Evolutionary conservation across 2,797 vertebrate species (phyloP), one percentile per base, ranked within the genome.

Genomic region (Steatocranus sp.): DNA sequence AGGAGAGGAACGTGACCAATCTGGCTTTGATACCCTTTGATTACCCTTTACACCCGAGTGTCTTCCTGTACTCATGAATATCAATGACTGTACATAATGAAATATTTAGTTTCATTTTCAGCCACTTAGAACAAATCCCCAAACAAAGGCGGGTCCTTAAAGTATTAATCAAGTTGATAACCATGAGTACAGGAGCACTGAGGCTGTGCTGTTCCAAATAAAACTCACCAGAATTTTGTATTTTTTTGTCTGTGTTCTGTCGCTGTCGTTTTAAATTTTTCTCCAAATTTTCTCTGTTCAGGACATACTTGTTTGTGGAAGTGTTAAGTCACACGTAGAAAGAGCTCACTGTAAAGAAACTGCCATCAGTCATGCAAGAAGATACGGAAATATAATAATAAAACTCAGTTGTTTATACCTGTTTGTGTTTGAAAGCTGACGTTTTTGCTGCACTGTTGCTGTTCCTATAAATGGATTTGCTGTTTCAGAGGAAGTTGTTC

Each of bases 61-160:
- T 75, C 86, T 89, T 86, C 91, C 92, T 93, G 94, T 94, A 86
- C 79, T 94, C 90, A 84, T 92, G 92, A 88, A 81, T 92, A 94
- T 92, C 91, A 88, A 86, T 89, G 83, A 91, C 87, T 95, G 95
- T 95, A 96, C 90, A 95, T 95, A 95, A 94, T 91, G 91, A 95
- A 93, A 92, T 89, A 93, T 92, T 93, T 91, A 89, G 88, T 93
- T 93, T 95, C 89, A 92, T 93, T 93, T 91, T 93, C 90, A 93
- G 93, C 92, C 86, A 86, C 89, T 91, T 91, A 93, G 93, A 95
- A 94, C 94, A 95, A 95, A 95, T 96, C 91, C 92, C 94, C 94
- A 93, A 90, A 90, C 92, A 92, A 95, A 96, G 96, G 96, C 95
- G 92, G 96, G 96, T 96, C 96, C 96, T 97, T 97, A 93, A 94